Evolutionary conservation across 2,113 vertebrate genomes (phyloP).

Genomic region (Eulemur rufifrons): DNA sequence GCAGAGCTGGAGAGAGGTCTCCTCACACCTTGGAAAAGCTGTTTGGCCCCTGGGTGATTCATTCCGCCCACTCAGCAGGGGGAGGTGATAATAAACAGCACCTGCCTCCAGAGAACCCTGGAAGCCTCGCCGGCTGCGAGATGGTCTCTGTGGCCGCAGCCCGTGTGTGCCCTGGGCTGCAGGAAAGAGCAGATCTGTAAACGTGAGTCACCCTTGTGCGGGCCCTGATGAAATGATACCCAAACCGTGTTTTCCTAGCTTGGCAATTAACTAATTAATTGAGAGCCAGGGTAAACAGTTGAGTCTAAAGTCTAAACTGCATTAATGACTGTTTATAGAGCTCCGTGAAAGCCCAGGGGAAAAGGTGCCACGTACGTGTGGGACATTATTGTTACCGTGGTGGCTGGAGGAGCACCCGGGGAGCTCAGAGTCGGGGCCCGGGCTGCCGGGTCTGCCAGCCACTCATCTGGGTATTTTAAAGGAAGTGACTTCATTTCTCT

Average conservation of each 20-base stretch:
- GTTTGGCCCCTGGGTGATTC: slow-evolving; percentile 41
- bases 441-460: not conserved
- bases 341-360: not conserved
- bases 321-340: slow-evolving; percentile 68
- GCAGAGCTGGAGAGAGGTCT: not conserved
- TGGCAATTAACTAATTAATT: slow-evolving; percentile 73
- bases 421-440: not conserved
- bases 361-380: not conserved
- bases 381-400: not conserved
- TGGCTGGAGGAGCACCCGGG: fast-evolving
- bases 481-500: slow-evolving; percentile 1
- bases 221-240: not conserved
- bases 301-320: slow-evolving; percentile 18
- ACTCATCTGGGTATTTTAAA: not conserved
- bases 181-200: not conserved
- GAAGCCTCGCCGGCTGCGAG: not conserved
- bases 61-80: slow-evolving; percentile 11
- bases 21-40: slow-evolving; percentile 42
- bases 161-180: not conserved
- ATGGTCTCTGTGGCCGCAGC: not conserved
- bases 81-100: slow-evolving; percentile 22
- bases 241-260: slow-evolving; percentile 50
- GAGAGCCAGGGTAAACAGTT: slow-evolving; percentile 57
- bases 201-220: not conserved
- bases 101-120: not conserved